Conservation (phyloP, 2,113 vertebrate genomes). For the Phyllostomus discolor region DNA sequence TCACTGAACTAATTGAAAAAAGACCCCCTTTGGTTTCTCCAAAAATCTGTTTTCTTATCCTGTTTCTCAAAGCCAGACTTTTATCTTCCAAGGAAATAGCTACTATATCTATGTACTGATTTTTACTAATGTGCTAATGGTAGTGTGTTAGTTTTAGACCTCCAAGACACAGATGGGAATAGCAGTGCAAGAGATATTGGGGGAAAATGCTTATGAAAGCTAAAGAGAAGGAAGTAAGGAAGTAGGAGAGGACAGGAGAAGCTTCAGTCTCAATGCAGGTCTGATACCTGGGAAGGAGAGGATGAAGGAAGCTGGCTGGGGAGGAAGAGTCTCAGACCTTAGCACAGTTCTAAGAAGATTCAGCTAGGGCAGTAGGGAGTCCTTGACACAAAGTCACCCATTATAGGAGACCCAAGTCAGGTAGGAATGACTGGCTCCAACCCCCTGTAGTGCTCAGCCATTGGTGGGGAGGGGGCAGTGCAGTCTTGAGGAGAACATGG, state of each 20-base stretch:
- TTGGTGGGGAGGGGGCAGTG: background rate
- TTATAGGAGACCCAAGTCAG: too few relatives aligned
- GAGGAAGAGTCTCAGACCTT: background rate
- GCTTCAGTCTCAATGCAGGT: background rate
- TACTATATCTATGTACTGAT: background rate
- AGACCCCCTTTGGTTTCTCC: background rate
- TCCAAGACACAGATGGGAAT: background rate
- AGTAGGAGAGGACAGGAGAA: background rate
- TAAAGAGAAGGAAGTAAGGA: background rate
- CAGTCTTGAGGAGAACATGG: too few relatives aligned
- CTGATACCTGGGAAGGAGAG: background rate
- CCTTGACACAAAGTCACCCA: too few relatives aligned
- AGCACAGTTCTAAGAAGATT: too few relatives aligned
- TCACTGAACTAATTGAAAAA: background rate
- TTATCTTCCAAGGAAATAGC: background rate
- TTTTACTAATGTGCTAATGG: background rate
- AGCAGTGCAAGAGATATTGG: background rate
- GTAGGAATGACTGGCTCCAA: too few relatives aligned
- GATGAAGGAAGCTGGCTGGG: background rate
- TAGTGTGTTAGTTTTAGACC: background rate
- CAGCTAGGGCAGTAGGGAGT: too few relatives aligned
- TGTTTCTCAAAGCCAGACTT: background rate
- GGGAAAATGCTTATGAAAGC: background rate
- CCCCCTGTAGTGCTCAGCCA: background rate
- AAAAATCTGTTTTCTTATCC: background rate